Conservation (phyloP, 2,113 vertebrate species). For the Oncorhynchus masou region DNA sequence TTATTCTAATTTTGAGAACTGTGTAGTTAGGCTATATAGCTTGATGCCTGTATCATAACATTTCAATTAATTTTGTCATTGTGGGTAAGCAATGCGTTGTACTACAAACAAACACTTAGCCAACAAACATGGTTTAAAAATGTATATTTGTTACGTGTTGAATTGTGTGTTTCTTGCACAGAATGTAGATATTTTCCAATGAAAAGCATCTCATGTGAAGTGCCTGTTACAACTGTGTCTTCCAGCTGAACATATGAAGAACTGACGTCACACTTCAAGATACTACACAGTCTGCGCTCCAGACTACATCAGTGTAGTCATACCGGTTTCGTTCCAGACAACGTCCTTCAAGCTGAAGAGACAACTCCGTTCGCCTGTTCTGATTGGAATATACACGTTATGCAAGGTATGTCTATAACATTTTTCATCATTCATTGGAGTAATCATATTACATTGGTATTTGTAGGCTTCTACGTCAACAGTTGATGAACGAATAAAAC, state of each 20-base stretch:
- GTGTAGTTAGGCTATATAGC: too few relatives aligned
- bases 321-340: too few relatives aligned
- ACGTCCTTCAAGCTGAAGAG: too few relatives aligned
- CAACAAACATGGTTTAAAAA: neutral
- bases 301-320: neutral
- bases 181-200: neutral
- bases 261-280: constrained; percentile 47
- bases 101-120: too few relatives aligned
- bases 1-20: too few relatives aligned
- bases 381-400: neutral
- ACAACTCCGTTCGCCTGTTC: neutral
- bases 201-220: neutral
- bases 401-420: neutral
- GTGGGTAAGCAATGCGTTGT: too few relatives aligned
- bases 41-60: too few relatives aligned
- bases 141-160: neutral
- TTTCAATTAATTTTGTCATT: too few relatives aligned
- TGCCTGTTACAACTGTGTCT: constrained; percentile 18
- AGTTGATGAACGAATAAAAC: too few relatives aligned
- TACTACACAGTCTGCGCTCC: constrained; percentile 5
- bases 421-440: too few relatives aligned
- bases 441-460: too few relatives aligned
- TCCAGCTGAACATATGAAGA: neutral
- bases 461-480: too few relatives aligned
- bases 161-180: neutral